A percentile compares a stretch with the other conserved stretches of the same genome.
These are phyloP conservation scores for Laterallus jamaicensis DNA, from an alignment of 2,113 vertebrate genomes.

Conservation along the genomic window DNA sequence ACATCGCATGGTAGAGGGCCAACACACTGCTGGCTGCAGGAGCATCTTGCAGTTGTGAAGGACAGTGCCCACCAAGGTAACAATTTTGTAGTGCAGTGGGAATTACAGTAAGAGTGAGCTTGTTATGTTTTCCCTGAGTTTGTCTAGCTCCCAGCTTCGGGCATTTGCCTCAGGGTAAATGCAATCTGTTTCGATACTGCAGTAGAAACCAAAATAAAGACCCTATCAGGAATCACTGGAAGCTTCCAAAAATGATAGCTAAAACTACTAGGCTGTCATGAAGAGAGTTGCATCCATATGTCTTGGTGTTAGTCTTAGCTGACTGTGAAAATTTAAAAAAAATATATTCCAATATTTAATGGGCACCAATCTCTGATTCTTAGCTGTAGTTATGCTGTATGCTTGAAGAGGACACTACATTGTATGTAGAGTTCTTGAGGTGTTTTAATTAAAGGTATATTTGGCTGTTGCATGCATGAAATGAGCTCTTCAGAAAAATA, in stretches of 20 bases:
- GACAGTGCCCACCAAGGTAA: neutral
- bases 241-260: neutral
- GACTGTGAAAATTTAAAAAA: neutral
- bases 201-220: neutral
- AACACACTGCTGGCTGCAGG: neutral
- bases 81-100: neutral
- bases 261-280: neutral
- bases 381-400: neutral
- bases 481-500: neutral
- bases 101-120: neutral
- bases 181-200: neutral
- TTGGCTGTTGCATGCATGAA: neutral
- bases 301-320: neutral
- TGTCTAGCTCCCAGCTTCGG: neutral
- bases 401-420: neutral
- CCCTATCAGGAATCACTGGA: neutral
- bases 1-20: neutral
- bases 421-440: neutral
- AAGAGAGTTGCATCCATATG: neutral
- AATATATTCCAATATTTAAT: neutral
- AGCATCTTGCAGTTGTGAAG: neutral
- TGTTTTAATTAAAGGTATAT: slow-evolving; percentile 14
- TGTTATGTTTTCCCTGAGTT: neutral
- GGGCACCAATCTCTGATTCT: neutral
- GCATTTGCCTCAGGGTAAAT: neutral